These are phyloP conservation scores for Brachionus manjavacas DNA, from an alignment of 1,140 invertebrate species.

Conservation along the genomic window DNA sequence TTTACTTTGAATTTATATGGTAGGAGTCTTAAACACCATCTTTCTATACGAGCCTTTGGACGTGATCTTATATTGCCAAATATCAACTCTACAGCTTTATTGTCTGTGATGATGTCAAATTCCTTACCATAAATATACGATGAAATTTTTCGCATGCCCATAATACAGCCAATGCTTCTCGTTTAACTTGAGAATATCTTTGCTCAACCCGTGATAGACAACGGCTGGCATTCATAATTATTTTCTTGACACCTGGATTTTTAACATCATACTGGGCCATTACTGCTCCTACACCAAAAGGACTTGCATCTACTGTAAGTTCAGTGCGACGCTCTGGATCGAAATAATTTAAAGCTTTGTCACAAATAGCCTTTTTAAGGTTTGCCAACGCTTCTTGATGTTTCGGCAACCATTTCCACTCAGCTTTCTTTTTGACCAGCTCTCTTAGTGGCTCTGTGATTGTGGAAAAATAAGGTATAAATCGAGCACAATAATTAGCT, in stretches of 20 bases:
- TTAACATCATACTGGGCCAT: conserved; percentile 50
- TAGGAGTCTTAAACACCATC: not conserved
- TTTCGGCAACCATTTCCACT: conserved; percentile 24
- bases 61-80: not conserved
- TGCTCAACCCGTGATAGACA: conserved; percentile 44
- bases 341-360: conserved; percentile 4
- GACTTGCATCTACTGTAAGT: conserved; percentile 46
- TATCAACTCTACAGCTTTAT: not conserved
- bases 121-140: conserved; percentile 11
- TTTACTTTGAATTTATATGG: not conserved
- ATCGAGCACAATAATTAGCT: conserved; percentile 54
- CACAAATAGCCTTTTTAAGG: not conserved
- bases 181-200: conserved; percentile 45
- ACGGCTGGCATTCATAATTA: conserved; percentile 48
- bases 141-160: no score
- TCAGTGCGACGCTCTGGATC: not conserved
- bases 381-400: not conserved
- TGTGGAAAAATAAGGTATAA: conserved; percentile 50
- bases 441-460: conserved; percentile 46
- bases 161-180: conserved; percentile 39
- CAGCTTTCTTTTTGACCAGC: conserved; percentile 41
- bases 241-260: conserved; percentile 42
- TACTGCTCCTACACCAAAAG: conserved; percentile 57
- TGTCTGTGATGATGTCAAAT: conserved; percentile 5
- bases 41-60: not conserved